Evolutionary conservation across 2,888 invertebrate species (phyloP).

Genomic region (Apamea epomidion): DNA sequence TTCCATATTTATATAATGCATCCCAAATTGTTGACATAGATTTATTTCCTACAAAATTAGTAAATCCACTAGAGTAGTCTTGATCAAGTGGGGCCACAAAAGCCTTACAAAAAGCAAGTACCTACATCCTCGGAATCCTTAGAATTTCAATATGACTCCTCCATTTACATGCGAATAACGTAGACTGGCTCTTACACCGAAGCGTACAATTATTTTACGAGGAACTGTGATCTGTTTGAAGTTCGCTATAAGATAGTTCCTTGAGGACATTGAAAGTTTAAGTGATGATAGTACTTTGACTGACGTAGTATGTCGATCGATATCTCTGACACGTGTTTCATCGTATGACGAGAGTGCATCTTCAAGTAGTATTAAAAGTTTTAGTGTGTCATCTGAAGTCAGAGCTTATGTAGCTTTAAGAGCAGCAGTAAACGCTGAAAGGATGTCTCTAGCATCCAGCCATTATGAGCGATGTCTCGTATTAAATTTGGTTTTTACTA

Average conservation of each 20-base stretch:
- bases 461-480: slow-evolving; percentile 25
- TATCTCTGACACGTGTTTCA: slow-evolving; percentile 20
- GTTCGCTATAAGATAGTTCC: slow-evolving; percentile 10
- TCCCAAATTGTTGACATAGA: not conserved
- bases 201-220: slow-evolving; percentile 41
- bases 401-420: slow-evolving; percentile 29
- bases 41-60: slow-evolving; percentile 40
- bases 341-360: slow-evolving; percentile 33
- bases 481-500: slow-evolving; percentile 24
- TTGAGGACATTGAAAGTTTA: slow-evolving; percentile 18
- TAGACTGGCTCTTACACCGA: slow-evolving; percentile 65
- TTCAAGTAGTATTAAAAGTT: slow-evolving; percentile 38
- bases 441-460: slow-evolving; percentile 3
- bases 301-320: slow-evolving; percentile 1
- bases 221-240: not conserved
- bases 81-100: slow-evolving; percentile 72
- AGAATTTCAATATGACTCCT: slow-evolving; percentile 87
- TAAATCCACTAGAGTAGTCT: slow-evolving; percentile 50
- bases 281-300: slow-evolving; percentile 12
- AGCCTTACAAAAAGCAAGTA: slow-evolving; percentile 80
- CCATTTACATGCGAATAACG: slow-evolving; percentile 84
- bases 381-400: slow-evolving; percentile 25
- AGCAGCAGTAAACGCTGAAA: slow-evolving; percentile 38
- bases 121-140: slow-evolving; percentile 82
- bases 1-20: not conserved